Base-by-base conservation (phyloP, 2,888 invertebrate genomes). In the Drosophila trichaetosa region DNA sequence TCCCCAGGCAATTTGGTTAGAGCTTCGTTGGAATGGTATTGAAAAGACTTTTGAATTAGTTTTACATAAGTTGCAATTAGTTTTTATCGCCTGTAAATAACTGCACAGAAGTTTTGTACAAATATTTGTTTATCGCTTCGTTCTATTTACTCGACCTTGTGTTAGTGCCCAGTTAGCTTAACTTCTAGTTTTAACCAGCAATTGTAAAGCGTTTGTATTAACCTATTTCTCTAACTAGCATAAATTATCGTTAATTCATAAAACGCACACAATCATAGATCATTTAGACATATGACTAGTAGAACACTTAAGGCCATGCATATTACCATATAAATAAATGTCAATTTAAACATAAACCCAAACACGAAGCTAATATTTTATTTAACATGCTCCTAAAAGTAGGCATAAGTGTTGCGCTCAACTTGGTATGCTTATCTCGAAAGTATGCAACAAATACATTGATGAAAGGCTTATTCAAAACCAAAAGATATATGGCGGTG, bases 31-130 rank as follows among this genome's bases (percentile, higher is more conserved):
- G 71, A 83, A 79, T 73, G 65, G 80, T 80, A 85, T 83, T 79
- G 74, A 90, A 88, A 86, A 90, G 86, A 90, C 86, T 86, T 84
- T 81, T 83, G 69, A 66, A 62, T 63, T 79, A 82, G 74, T 58
- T 79, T 63, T 59, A 53, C 42, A 65, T 73, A 69, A 79, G 63
- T 67, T 71, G 66, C 71, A 83, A 69, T 65, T 82, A 79, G 69
- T 52, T 60, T 52, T 36, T 66, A 65, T 21, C 40, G 31, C 70
- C 58, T 83, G 85, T 83, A 83, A 82, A 83, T 83, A 79, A 60
- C 60, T 66, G 46, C 63, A 70, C 72, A 63, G 76, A 71, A 68
- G 48, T 71, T 65, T 71, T 83, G 82, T 83, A 83, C 82, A 83
- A 82, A 83, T 79, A 65, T 59, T 53, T 53, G 51, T 59, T 73